Base-by-base conservation (phyloP, 1,140 invertebrate genomes). In the Theocolax elegans region DNA sequence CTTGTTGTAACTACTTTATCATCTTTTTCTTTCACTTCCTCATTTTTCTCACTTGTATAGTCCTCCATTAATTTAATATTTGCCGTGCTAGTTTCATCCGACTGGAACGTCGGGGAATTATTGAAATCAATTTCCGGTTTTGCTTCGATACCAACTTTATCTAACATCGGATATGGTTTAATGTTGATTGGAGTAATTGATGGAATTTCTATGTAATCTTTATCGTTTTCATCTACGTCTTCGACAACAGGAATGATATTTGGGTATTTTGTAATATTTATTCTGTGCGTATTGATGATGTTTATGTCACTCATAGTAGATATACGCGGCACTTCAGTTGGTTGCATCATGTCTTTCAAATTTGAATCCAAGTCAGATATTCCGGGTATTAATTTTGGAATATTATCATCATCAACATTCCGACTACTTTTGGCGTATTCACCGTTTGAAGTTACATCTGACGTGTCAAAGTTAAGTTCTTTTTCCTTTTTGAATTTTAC, bases 201-300 rank as follows among this genome's bases (percentile, higher is more conserved):
- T 8, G 44, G 6, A 46, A 70, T 1, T 72, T 77, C 75, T 54
- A 74, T 64, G 63, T 49, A 48, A 2, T 72, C 10, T 25, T 67
- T 12, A 59, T 72, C 48, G 27, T 44, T 62, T 53, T 81, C 79
- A 23, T 79, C 76, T 17, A 83, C 75, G 25, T 80, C 76, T 68
- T 85, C 83, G 4, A 81, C 80, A 12, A 85, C 84, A 19, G 84
- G 84, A 68, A 85, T 85, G 27, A 80, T 73, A 7, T 67, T 80
- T n/a, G 79, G 79, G 68, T 75, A 76, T 56, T 74, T 75, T 13
- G 72, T 72, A n/a, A n/a, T n/a, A n/a, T n/a, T n/a, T n/a, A n/a
- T n/a, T 2, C 59, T 72, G n/a, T 23, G 29, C 0, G 12, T 48
- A 23, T 48, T 25, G 40, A 69, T 17, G 1, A 42, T 40, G 63